Percentiles rank a stretch among this genome's conserved stretches.
These are phyloP conservation scores for Propithecus perrieri DNA, from an alignment of 2,797 vertebrate species.

Conservation along the genomic window DNA sequence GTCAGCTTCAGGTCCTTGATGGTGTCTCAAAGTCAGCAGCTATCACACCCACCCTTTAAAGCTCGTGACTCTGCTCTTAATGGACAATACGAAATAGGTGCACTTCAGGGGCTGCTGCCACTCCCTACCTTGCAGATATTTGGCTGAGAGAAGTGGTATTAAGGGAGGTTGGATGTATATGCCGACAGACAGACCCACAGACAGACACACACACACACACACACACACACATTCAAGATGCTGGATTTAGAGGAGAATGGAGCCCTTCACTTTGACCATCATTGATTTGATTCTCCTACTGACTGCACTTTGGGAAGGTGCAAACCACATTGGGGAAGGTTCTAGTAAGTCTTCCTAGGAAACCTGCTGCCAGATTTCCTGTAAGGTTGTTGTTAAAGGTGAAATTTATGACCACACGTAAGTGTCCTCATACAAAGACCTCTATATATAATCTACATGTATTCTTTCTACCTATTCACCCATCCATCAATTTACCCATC, in stretches of 20 bases:
- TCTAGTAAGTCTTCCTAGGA: background rate
- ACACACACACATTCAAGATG: background rate
- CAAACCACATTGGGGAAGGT: background rate
- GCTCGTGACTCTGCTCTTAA: background rate
- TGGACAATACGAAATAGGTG: background rate
- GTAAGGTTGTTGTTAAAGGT: background rate
- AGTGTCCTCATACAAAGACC: background rate
- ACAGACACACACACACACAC: background rate
- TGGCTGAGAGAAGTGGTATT: background rate
- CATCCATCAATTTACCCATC: background rate
- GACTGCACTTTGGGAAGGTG: background rate
- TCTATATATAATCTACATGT: background rate
- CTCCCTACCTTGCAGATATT: background rate
- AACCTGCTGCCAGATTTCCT: background rate
- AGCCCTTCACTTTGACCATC: background rate
- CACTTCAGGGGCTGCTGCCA: no score
- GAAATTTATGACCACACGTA: background rate
- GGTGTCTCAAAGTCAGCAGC: background rate
- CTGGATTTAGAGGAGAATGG: background rate
- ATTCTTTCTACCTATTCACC: background rate
- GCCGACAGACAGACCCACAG: background rate
- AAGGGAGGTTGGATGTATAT: background rate
- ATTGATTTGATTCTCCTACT: background rate
- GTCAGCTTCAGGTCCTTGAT: background rate
- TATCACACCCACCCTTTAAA: background rate